These are phyloP conservation scores for Dryocosmus kuriphilus DNA, from an alignment of 2,888 invertebrate species.

Conservation along the genomic window DNA sequence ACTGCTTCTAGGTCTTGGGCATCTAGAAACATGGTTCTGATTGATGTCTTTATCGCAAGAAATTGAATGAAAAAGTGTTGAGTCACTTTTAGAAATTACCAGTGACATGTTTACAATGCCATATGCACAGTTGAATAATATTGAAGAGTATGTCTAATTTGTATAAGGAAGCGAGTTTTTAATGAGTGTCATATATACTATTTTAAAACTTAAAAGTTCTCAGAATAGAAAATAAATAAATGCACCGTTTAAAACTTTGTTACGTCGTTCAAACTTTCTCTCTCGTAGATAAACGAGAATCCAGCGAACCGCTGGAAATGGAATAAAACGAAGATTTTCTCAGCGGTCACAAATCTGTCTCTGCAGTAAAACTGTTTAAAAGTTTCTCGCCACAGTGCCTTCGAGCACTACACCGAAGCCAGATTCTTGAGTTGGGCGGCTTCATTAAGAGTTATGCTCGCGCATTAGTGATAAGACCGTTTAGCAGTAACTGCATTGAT, in stretches of 20 bases:
- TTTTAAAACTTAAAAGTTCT: not conserved
- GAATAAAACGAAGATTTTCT: slow-evolving; percentile 29
- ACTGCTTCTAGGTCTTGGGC: slow-evolving; percentile 23
- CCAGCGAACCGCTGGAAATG: slow-evolving; percentile 20
- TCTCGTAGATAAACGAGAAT: slow-evolving; percentile 33
- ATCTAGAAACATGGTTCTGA: slow-evolving; percentile 16
- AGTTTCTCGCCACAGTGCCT: slow-evolving; percentile 36
- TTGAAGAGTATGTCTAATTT: not conserved
- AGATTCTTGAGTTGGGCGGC: slow-evolving; percentile 16
- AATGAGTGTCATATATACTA: not conserved
- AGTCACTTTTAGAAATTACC: not conserved
- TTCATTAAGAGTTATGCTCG: slow-evolving; percentile 28
- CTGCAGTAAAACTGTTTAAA: slow-evolving; percentile 32
- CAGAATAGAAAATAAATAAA: slow-evolving; percentile 9
- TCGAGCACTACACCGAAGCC: not conserved
- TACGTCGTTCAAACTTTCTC: slow-evolving; percentile 16
- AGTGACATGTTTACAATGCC: not conserved
- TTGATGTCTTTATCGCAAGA: slow-evolving; percentile 9
- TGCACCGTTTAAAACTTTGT: slow-evolving; percentile 16
- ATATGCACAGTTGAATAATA: not conserved
- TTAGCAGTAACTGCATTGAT: slow-evolving; percentile 26
- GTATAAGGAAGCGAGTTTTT: not conserved
- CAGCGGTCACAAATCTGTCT: slow-evolving; percentile 36
- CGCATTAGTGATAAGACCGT: slow-evolving; percentile 12
- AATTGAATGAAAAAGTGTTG: not conserved